Evolutionary conservation across 2,113 vertebrate genomes (phyloP).

Genomic region (Butorides virescens): DNA sequence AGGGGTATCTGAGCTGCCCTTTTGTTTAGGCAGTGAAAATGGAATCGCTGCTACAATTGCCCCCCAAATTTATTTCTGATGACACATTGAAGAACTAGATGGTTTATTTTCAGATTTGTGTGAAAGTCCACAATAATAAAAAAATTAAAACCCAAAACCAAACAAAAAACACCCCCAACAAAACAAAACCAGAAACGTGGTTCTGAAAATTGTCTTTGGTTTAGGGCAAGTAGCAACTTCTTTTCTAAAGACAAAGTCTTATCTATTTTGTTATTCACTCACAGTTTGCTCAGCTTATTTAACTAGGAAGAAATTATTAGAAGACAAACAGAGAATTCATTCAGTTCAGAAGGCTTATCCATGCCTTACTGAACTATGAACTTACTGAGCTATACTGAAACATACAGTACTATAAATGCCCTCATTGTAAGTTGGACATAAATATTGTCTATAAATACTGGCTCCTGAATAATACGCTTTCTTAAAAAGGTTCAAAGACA

Average conservation of each 20-base stretch:
- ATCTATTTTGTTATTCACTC: background rate
- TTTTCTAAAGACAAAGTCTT: background rate
- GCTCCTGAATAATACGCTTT: constrained; percentile 33
- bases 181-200: background rate
- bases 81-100: background rate
- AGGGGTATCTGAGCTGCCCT: background rate
- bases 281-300: constrained; percentile 14
- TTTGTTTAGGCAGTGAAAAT: background rate
- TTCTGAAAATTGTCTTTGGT: background rate
- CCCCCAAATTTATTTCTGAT: background rate
- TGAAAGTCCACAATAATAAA: background rate
- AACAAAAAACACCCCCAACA: no score
- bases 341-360: background rate
- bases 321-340: constrained; percentile 10
- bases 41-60: background rate
- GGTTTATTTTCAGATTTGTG: background rate
- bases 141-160: no score
- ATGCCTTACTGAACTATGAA: background rate
- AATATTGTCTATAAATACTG: constrained; percentile 38
- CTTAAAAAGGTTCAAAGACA: constrained; percentile 57
- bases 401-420: constrained; percentile 17
- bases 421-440: constrained; percentile 37
- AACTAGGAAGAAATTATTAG: constrained; percentile 26
- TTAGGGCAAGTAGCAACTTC: background rate
- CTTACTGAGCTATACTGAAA: constrained; percentile 14